These are phyloP conservation scores for Ips nitidus DNA, from an alignment of 1,140 invertebrate species.

Conservation along the genomic window DNA sequence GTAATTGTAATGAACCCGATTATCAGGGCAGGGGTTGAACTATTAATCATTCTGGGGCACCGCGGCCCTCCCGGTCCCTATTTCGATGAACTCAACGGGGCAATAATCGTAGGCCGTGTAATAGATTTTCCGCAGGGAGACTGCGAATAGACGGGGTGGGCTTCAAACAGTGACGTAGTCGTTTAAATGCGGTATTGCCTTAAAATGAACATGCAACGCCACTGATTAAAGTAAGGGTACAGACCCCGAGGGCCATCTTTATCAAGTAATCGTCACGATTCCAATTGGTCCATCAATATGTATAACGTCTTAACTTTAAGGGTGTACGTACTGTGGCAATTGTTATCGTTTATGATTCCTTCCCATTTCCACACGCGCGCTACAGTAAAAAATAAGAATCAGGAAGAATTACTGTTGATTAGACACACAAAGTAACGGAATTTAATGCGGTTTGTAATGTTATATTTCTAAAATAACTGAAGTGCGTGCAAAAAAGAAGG, in stretches of 20 bases:
- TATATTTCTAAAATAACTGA: no score
- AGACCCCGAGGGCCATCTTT: conserved; percentile 44
- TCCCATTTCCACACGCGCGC: no score
- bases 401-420: no score
- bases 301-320: conserved; percentile 51
- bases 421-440: no score
- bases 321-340: no score
- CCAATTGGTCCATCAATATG: conserved; percentile 54
- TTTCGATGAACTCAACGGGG: conserved; percentile 42
- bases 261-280: conserved; percentile 52
- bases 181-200: neutral
- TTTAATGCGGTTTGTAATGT: no score
- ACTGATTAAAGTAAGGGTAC: conserved; percentile 28
- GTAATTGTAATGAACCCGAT: conserved; percentile 36
- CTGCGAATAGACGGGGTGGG: conserved; percentile 38
- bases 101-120: conserved; percentile 43
- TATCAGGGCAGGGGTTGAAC: conserved; percentile 30
- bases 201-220: neutral
- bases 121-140: conserved; percentile 43
- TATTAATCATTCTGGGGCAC: conserved; percentile 31
- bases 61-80: conserved; percentile 23
- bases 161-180: conserved; percentile 11
- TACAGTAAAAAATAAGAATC: no score
- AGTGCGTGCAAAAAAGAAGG: no score
- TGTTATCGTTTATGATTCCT: no score